A percentile compares a stretch with the other conserved stretches of the same genome.
Conservation (phyloP, 2,888 invertebrate genomes). For the Bimastos eiseni region DNA sequence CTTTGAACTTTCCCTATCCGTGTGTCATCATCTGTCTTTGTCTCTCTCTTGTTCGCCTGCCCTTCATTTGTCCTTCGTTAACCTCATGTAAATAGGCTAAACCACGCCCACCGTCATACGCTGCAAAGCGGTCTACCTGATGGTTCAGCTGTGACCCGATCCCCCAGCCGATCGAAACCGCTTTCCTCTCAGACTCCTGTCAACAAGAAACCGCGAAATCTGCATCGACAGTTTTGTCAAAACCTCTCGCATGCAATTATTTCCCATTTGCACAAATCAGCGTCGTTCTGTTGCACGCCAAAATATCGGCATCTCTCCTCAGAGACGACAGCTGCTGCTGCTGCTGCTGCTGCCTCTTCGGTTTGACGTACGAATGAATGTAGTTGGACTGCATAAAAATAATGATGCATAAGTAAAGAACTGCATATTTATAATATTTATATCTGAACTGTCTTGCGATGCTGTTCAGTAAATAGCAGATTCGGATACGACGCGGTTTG, state of each 20-base stretch:
- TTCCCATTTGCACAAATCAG: not conserved
- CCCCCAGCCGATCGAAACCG: not conserved
- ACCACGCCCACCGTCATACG: too few species aligned
- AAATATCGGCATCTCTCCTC: not conserved
- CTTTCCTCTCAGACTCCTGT: not conserved
- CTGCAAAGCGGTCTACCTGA: not conserved
- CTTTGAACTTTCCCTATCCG: too few species aligned
- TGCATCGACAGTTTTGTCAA: not conserved
- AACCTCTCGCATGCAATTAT: not conserved
- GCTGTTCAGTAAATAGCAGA: not conserved
- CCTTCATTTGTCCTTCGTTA: too few species aligned
- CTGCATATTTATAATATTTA: not conserved
- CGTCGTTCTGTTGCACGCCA: not conserved
- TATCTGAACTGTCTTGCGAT: not conserved
- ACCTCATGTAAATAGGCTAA: too few species aligned
- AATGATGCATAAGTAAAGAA: not conserved
- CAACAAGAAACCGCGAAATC: not conserved
- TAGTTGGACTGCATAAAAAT: not conserved
- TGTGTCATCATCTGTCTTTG: too few species aligned
- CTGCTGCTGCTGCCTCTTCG: not conserved
- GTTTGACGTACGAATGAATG: not conserved
- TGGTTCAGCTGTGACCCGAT: not conserved
- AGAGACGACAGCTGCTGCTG: not conserved
- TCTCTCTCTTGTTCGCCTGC: too few species aligned
- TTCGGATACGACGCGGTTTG: too few species aligned